Conservation (phyloP, 1,140 invertebrate species). For the Mamestra configurata region DNA sequence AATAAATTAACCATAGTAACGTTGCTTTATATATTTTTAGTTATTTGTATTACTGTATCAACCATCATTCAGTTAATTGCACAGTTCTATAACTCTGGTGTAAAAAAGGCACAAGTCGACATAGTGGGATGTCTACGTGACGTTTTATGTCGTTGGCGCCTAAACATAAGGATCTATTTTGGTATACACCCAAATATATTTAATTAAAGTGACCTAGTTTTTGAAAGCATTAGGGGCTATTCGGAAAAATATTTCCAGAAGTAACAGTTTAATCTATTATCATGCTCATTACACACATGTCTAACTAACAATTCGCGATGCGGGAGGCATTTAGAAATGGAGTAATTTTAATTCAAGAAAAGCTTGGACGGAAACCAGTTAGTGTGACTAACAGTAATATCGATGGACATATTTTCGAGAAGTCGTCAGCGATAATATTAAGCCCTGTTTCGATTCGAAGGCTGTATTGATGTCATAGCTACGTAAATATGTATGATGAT, state of each 20-base stretch:
- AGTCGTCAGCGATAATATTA: conserved; percentile 46
- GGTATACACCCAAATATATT: background rate
- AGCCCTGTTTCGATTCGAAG: conserved; percentile 8
- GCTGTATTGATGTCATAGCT: conserved; percentile 48
- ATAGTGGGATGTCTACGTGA: conserved; percentile 3
- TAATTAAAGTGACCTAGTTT: conserved; percentile 30
- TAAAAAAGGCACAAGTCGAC: background rate
- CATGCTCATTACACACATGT: background rate
- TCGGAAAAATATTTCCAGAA: background rate
- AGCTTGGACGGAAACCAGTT: background rate
- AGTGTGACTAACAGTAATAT: conserved; percentile 13
- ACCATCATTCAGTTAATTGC: background rate
- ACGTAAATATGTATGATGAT: conserved; percentile 30
- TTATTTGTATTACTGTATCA: too few relatives aligned
- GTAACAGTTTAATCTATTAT: background rate
- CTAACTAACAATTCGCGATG: background rate
- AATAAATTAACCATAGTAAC: conserved; percentile 1
- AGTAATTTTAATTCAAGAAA: conserved; percentile 23
- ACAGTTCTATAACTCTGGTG: background rate
- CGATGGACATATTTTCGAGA: conserved; percentile 19
- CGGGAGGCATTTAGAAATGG: conserved; percentile 6
- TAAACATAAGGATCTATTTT: conserved; percentile 20
- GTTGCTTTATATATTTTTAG: background rate
- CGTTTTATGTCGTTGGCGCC: background rate
- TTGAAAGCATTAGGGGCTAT: background rate